phyloP scores from a whole-genome alignment of 2,113 vertebrate species.

The Erinaceus europaeus region DNA sequence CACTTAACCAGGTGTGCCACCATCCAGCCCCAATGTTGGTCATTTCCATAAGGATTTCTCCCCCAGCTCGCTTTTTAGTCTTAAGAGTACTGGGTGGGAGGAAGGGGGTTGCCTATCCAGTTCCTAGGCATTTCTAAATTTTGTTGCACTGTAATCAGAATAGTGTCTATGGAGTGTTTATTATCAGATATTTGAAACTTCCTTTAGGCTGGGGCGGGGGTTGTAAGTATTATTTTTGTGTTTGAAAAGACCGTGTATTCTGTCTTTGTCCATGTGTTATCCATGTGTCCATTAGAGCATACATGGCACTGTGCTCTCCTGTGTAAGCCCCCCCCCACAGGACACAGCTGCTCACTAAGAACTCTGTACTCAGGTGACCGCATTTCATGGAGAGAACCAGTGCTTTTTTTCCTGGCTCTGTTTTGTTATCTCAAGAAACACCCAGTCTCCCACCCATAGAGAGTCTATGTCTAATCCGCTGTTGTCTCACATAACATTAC shows the following conservation, averaged over 20 bases:
- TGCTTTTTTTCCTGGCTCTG: not conserved
- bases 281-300: not conserved
- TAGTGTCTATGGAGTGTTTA: not conserved
- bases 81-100: not conserved
- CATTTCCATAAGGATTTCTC: constrained; percentile 9
- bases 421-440: too few species aligned
- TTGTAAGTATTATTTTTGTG: constrained; percentile 12
- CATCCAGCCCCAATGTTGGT: constrained; percentile 4
- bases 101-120: not conserved
- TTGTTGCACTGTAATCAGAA: not conserved
- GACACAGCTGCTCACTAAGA: too few species aligned
- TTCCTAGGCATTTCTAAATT: constrained; percentile 13
- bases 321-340: too few species aligned
- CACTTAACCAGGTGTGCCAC: not conserved
- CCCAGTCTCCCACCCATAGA: too few species aligned
- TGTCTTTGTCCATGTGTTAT: not conserved
- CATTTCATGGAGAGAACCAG: too few species aligned
- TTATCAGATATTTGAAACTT: not conserved
- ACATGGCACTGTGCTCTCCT: not conserved
- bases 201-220: not conserved
- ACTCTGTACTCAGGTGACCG: too few species aligned
- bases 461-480: not conserved
- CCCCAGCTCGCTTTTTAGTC: not conserved
- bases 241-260: not conserved
- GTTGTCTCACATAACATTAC: not conserved